phyloP scores from a whole-genome alignment of 2,797 vertebrate genomes.

The Neosilurus hyrtlii region DNA sequence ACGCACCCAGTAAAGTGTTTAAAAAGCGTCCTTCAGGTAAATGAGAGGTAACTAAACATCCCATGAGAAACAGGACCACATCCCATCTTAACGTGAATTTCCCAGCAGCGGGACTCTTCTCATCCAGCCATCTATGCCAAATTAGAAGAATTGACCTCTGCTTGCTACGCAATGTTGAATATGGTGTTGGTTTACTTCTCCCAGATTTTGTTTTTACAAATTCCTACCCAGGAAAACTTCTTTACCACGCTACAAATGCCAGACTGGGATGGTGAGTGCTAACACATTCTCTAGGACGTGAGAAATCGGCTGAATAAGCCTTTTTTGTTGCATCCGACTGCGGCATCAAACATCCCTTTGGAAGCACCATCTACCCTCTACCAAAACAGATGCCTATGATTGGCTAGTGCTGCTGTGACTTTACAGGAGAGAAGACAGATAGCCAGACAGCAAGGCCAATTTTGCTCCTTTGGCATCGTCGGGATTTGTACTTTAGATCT shows the following conservation, averaged over 20 bases:
- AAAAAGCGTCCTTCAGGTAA: neutral
- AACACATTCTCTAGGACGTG: neutral
- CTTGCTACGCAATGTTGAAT: neutral
- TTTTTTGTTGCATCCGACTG: neutral
- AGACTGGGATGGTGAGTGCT: neutral
- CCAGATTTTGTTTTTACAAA: neutral
- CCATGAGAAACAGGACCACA: neutral
- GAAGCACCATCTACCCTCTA: neutral
- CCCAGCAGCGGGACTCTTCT: neutral
- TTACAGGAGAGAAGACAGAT: neutral
- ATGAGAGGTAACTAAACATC: too few relatives aligned
- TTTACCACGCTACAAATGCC: neutral
- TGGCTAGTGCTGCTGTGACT: neutral
- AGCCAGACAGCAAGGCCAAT: neutral
- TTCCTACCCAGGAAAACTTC: neutral
- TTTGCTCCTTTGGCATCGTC: neutral
- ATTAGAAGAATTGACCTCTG: neutral
- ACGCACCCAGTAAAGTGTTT: neutral
- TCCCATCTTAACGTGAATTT: neutral
- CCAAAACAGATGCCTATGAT: neutral
- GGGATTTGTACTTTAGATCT: neutral
- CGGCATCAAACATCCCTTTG: neutral
- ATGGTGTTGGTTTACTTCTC: neutral
- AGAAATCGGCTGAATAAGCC: neutral
- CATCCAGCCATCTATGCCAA: neutral